phyloP scores from a whole-genome alignment of 2,888 invertebrate genomes.

The Trachelus tabidus region DNA sequence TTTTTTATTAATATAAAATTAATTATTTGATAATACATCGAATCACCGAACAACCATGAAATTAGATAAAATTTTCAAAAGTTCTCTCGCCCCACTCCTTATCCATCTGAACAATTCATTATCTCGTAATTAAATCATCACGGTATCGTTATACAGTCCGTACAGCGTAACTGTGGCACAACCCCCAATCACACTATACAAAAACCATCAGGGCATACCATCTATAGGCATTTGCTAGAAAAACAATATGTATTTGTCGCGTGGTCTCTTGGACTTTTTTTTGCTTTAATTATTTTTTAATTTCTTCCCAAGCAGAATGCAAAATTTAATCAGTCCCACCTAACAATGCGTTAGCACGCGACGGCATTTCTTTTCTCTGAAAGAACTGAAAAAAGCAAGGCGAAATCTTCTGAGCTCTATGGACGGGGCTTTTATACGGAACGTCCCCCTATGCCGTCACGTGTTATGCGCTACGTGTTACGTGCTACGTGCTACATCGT shows the following conservation, averaged over 20 bases:
- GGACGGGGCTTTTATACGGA: too few relatives aligned
- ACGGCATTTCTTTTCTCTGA: neutral
- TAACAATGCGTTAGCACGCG: constrained; percentile 1
- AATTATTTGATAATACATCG: too few relatives aligned
- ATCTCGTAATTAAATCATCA: too few relatives aligned
- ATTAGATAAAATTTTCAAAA: neutral
- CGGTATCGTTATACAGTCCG: too few relatives aligned
- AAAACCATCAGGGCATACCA: neutral
- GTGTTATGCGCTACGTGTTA: neutral
- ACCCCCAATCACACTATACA: neutral
- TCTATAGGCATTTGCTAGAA: neutral
- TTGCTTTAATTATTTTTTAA: too few relatives aligned
- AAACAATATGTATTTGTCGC: neutral
- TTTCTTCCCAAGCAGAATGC: neutral
- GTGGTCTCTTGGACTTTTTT: neutral
- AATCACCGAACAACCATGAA: neutral
- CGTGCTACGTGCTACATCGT: too few relatives aligned
- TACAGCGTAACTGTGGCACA: neutral
- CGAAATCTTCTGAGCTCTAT: too few relatives aligned
- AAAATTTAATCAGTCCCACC: neutral
- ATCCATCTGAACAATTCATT: neutral
- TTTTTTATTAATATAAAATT: too few relatives aligned
- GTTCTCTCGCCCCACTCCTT: too few relatives aligned
- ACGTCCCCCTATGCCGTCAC: neutral
- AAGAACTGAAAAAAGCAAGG: too few relatives aligned